These are phyloP conservation scores for Pandion haliaetus DNA, from an alignment of 2,113 vertebrate genomes.

Conservation along the genomic window DNA sequence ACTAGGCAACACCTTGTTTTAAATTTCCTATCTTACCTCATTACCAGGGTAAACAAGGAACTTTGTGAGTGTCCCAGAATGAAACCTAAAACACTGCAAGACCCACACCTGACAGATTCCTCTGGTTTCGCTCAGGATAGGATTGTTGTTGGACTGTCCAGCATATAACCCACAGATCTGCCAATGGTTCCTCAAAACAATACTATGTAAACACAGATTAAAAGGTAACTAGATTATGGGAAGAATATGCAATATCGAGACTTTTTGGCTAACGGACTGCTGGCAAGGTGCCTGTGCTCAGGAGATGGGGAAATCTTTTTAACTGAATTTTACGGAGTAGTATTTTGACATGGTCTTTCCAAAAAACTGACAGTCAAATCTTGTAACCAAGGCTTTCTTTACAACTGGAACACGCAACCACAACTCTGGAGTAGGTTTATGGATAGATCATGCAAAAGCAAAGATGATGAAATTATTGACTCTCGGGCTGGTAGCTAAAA, in stretches of 20 bases:
- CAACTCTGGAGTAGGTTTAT: neutral
- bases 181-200: neutral
- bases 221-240: neutral
- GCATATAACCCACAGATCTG: neutral
- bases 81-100: neutral
- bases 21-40: neutral
- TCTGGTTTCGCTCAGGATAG: neutral
- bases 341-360: neutral
- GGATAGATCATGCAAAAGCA: neutral
- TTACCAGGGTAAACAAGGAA: neutral
- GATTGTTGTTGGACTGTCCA: neutral
- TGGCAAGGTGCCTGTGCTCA: neutral
- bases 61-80: neutral
- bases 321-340: neutral
- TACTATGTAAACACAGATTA: neutral
- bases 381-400: neutral
- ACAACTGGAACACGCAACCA: neutral
- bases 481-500: neutral
- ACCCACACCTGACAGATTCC: neutral
- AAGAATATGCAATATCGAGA: neutral
- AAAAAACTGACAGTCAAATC: neutral
- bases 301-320: neutral
- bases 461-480: neutral
- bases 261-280: neutral
- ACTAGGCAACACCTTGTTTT: neutral